Base-by-base conservation (phyloP, 2,888 invertebrate species). In the Erebia palarica region DNA sequence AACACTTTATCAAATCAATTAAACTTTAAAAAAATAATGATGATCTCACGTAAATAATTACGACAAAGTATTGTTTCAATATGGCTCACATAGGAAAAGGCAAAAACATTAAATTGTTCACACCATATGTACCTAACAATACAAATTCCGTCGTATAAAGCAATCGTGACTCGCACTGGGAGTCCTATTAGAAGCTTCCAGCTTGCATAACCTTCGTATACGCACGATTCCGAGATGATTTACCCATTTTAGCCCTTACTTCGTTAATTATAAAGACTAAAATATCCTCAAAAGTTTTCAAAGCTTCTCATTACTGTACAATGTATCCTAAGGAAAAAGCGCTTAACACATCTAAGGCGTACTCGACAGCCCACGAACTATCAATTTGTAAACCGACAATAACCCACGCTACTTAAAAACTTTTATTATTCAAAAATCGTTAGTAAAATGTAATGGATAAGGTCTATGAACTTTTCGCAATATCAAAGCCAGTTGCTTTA, bases 191-290 rank as follows among this genome's bases (percentile, higher is more conserved):
- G 74, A 16, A 49, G 78, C 73, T 77, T 75, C 78, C 76, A 76
- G 73, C 73, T 81, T 80, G 77, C 78, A 75, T 77, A 80, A 81
- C 77, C 75, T 77, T 75, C 71, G 71, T 70, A 53, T 73, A 70
- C 70, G 73, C 57, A 58, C 57, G 57, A 58, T 58, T 58, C 13
- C 11, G 13, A 27, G 11, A 60, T 61, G 55, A 64, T 47, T 58
- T 51, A 47, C 57, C n/a, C 67, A 60, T 58, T 68, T 53, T 59
- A 18, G 44, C 5, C 14, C 47, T 47, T 69, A 27, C 42, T 5
- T 5, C 18, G 27, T 51, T 36, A 59, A 49, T 69, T 47, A 63
- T 63, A 49, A 63, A 63, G 63, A 47, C 21, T 47, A 3, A 63
- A 49, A 49, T 49, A 11, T 13, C n/a, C 14, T 49, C 21, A 21